phyloP scores from a whole-genome alignment of 2,113 vertebrate genomes.

The Tachysurus fulvidraco region DNA sequence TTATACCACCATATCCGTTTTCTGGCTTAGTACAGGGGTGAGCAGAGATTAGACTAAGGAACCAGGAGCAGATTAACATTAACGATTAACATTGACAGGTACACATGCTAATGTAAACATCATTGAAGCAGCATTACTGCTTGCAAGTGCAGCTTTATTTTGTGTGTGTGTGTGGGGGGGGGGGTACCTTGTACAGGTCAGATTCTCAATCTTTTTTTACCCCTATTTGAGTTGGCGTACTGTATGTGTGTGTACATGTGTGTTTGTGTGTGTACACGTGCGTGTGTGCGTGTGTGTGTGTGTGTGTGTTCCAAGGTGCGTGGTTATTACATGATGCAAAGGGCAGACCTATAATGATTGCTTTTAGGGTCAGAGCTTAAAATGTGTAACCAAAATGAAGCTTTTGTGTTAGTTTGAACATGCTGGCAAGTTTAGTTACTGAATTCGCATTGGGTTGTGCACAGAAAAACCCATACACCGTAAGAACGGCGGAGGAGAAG shows the following conservation, averaged over 20 bases:
- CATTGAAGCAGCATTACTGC: neutral
- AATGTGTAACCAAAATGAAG: neutral
- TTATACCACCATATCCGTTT: neutral
- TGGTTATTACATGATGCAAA: neutral
- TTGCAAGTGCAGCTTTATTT: neutral
- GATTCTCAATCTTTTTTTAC: no score
- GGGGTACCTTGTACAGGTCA: no score
- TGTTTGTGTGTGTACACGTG: no score
- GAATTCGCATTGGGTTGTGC: neutral
- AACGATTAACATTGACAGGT: neutral
- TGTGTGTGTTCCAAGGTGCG: neutral
- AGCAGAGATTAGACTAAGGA: neutral
- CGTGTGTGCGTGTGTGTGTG: neutral
- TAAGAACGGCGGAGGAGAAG: conserved; percentile 89
- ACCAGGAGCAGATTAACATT: neutral
- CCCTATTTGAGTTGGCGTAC: neutral
- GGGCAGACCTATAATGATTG: neutral
- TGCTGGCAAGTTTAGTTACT: no score
- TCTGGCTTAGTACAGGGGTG: neutral
- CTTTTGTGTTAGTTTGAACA: neutral
- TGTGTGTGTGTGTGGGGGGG: neutral
- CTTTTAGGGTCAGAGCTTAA: neutral
- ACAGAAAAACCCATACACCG: conserved; percentile 90
- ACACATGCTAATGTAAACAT: neutral
- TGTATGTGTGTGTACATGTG: no score